Percentiles rank a stretch among this genome's conserved stretches.
Evolutionary conservation across 2,888 invertebrate genomes (phyloP).

Genomic region (Nomada goodeniana): DNA sequence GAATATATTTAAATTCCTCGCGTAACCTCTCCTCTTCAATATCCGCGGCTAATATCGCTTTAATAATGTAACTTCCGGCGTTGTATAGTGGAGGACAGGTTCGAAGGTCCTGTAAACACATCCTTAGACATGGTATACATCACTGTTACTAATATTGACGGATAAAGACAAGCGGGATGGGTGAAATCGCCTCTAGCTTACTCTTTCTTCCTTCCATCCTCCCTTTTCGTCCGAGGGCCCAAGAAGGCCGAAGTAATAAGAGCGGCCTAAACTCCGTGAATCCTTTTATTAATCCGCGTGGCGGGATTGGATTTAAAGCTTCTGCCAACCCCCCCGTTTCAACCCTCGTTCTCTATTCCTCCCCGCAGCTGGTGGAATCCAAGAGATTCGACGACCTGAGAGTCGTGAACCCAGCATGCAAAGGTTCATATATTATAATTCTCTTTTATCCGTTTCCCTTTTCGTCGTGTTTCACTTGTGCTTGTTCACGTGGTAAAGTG

Average conservation of each 20-base stretch:
- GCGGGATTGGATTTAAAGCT: slow-evolving; percentile 82
- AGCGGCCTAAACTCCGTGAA: slow-evolving; percentile 82
- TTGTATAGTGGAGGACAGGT: slow-evolving; percentile 47
- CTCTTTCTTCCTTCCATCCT: neutral
- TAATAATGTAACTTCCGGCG: slow-evolving; percentile 57
- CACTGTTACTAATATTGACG: slow-evolving; percentile 75
- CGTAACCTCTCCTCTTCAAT: slow-evolving; percentile 44
- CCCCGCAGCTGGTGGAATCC: slow-evolving; percentile 45
- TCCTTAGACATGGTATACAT: slow-evolving; percentile 46
- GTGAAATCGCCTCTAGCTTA: neutral
- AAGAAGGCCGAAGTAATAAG: slow-evolving; percentile 80
- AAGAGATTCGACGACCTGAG: slow-evolving; percentile 45
- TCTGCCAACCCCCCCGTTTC: slow-evolving; percentile 54
- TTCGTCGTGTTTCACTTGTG: neutral
- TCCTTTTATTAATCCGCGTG: slow-evolving; percentile 83
- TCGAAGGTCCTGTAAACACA: slow-evolving; percentile 56
- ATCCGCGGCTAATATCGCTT: slow-evolving; percentile 63
- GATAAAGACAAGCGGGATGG: slow-evolving; percentile 72
- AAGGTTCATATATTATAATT: slow-evolving; percentile 25
- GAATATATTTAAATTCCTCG: slow-evolving; percentile 50
- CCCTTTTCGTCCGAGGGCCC: slow-evolving; percentile 44
- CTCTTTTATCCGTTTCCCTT: neutral
- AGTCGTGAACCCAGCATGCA: slow-evolving; percentile 15
- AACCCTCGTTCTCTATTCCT: slow-evolving; percentile 43
- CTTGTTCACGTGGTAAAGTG: neutral